Evolutionary conservation across 2,888 invertebrate genomes (phyloP), one percentile per base, ranked within the genome.

Genomic region (Formica aserva): DNA sequence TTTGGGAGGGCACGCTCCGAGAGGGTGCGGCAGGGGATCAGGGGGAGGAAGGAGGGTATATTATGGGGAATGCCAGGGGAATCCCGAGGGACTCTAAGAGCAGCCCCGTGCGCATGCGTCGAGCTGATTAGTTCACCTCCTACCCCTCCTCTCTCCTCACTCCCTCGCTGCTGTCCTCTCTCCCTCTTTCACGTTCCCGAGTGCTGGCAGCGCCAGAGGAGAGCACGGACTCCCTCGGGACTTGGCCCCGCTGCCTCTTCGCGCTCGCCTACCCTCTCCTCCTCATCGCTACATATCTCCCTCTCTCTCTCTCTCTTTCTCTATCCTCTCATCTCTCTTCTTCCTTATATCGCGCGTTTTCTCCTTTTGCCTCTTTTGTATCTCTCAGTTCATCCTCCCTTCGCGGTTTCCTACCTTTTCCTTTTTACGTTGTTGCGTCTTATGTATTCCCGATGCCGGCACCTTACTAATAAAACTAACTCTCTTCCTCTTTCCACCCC

Each of bases 141-240:
- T 87, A 87, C 88, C 88, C 89, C 78, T 72, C 76, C 65, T 82
- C 66, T 82, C 66, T 71, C 82, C 74, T 26, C 76, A 38, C 52
- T 41, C 48, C 83, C 41, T 38, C 45, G 67, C 76, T 55, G 9
- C 78, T 52, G 48, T 62, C 78, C 90, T 62, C 85, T 80, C 82
- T 82, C 60, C 26, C 85, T 83, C 83, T 84, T 88, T 89, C 87
- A 88, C 88, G 89, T 91, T 91, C 92, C 93, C 91, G 92, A 92
- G 93, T 93, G 92, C 93, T 93, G 90, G 90, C 91, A 92, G 93
- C 92, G 91, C 93, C 93, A 94, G 93, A 93, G 94, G 93, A 94
- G 93, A 92, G 92, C 93, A 88, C 90, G 60, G 87, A 91, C 87
- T 94, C 94, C 94, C 93, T 84, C 87, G 93, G 94, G 94, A 93